A percentile compares a stretch with the other conserved stretches of the same genome.
These are phyloP conservation scores for Patella ulyssiponensis DNA, from an alignment of 2,888 invertebrate species.

Conservation along the genomic window DNA sequence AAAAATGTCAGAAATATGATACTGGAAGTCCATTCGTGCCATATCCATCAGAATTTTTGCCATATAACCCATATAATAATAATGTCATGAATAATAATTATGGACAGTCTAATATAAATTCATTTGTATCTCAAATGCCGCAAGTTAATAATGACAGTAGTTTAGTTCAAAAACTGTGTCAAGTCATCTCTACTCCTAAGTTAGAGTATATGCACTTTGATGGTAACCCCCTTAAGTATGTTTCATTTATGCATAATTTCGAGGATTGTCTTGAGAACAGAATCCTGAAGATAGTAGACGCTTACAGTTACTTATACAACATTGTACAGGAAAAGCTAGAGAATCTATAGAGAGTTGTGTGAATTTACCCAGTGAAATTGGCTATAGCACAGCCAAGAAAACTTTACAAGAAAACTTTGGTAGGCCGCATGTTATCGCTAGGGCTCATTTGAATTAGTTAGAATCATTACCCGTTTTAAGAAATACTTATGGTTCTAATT, in stretches of 20 bases:
- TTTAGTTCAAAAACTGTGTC: neutral
- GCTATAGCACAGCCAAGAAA: neutral
- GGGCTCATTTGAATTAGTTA: neutral
- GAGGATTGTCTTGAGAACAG: neutral
- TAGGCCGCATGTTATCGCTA: neutral
- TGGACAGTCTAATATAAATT: too few species aligned
- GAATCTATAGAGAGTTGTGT: neutral
- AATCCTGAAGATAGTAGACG: neutral
- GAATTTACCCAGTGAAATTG: neutral
- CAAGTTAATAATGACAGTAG: too few species aligned
- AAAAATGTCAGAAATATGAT: too few species aligned
- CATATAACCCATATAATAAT: too few species aligned
- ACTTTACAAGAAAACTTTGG: neutral
- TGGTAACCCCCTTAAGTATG: neutral
- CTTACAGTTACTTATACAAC: neutral
- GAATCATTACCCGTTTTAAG: neutral
- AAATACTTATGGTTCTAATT: neutral
- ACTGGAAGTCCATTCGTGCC: too few species aligned
- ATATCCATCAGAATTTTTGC: too few species aligned
- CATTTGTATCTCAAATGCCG: too few species aligned
- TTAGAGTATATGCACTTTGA: neutral
- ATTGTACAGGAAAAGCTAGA: neutral
- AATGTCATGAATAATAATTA: too few species aligned
- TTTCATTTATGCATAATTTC: neutral
- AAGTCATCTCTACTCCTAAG: neutral